Conservation (phyloP, 2,113 vertebrate genomes). For the Callospermophilus lateralis region DNA sequence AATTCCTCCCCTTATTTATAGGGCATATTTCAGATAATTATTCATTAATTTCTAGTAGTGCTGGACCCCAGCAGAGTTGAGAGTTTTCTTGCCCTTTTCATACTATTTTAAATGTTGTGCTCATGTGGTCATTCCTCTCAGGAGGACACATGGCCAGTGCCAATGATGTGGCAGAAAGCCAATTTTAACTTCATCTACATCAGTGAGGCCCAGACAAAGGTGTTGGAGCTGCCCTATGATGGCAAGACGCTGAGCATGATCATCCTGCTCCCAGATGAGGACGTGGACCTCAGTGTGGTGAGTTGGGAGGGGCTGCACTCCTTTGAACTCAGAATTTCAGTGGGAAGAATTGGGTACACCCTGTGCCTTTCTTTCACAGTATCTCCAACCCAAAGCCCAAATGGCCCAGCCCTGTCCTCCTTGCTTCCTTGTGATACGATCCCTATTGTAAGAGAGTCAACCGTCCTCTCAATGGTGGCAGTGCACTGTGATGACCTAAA, state of each 20-base stretch:
- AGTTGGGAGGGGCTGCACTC: background rate
- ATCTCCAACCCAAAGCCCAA: background rate
- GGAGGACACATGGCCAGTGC: constrained; percentile 89
- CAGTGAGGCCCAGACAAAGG: constrained; percentile 85
- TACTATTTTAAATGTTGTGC: accelerated
- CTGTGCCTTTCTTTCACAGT: accelerated
- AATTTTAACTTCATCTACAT: constrained; percentile 84
- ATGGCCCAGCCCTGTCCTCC: too few relatives aligned
- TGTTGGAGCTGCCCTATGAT: constrained; percentile 93
- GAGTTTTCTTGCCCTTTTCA: background rate
- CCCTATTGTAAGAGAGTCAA: background rate
- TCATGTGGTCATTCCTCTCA: constrained; percentile 59
- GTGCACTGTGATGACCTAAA: accelerated
- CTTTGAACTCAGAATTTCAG: background rate
- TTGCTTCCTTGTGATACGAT: background rate
- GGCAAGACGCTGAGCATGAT: constrained; percentile 93
- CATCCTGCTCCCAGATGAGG: constrained; percentile 90
- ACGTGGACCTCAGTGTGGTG: constrained; percentile 91
- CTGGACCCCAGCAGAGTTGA: background rate
- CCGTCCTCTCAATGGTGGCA: too few relatives aligned
- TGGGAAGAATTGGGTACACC: accelerated
- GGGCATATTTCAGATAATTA: too few relatives aligned
- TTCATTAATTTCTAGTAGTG: background rate
- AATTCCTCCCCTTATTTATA: too few relatives aligned
- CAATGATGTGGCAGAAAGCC: constrained; percentile 91